These are phyloP conservation scores for Grammomys surdaster DNA, from an alignment of 2,113 vertebrate genomes.

Conservation along the genomic window DNA sequence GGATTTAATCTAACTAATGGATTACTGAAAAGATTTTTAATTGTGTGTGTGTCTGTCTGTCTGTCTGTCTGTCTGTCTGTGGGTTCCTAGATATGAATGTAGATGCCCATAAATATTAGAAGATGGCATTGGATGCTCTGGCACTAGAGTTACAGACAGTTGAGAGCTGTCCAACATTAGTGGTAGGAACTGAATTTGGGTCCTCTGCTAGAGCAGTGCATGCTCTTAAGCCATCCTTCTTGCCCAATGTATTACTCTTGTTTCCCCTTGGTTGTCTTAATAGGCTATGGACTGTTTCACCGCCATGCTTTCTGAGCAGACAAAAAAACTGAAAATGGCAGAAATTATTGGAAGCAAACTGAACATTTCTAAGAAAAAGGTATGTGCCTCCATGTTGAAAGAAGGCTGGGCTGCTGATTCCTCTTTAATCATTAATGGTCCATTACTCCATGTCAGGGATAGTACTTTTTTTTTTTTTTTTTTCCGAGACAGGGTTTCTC, in stretches of 20 bases:
- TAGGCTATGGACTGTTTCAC: conserved; percentile 99
- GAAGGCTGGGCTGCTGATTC: neutral
- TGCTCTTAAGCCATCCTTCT: neutral
- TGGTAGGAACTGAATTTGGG: neutral
- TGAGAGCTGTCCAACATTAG: neutral
- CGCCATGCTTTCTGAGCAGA: conserved; percentile 93
- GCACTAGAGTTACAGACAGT: neutral
- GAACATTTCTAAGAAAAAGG: conserved; percentile 98
- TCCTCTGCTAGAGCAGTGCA: neutral
- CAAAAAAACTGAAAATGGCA: conserved; percentile 91
- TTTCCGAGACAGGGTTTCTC: too few relatives aligned
- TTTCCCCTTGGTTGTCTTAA: conserved; percentile 66
- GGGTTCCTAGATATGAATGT: neutral
- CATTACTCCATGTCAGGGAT: neutral
- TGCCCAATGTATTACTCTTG: neutral
- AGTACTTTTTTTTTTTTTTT: neutral
- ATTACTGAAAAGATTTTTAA: neutral
- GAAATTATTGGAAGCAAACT: conserved; percentile 96
- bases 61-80: neutral
- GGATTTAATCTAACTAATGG: neutral
- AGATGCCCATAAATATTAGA: neutral
- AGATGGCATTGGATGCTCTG: neutral
- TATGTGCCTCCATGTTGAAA: conserved; percentile 73
- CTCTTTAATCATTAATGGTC: neutral
- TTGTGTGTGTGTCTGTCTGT: neutral